Evolutionary conservation across 2,113 vertebrate species (phyloP), one percentile per base, ranked within the genome.

Genomic region (Elanoides forficatus): DNA sequence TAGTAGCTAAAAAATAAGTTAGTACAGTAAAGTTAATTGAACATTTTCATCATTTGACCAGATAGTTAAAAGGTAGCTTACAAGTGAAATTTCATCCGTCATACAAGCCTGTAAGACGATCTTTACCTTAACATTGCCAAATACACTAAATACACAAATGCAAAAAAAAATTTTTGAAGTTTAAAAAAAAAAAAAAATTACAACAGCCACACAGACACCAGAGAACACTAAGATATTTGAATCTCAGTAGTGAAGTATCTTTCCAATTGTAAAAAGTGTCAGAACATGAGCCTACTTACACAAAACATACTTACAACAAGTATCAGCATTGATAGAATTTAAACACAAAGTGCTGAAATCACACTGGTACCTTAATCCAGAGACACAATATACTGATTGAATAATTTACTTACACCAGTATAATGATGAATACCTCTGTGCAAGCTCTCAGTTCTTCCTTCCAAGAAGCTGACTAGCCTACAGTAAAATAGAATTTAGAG

Each of bases 401-500:
- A 15, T 29, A 63, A 70, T 91, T 86, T 50, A 92, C 97, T 98
- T 98, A 99, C 99, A 98, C 99, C 99, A 34, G 99, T 99, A 88
- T 99, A 99, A 97, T 99, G 99, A 98, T 99, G 99, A 87, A 97
- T 81, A 75, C 99, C 99, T 98, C 98, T 99, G 96, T 99, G 99
- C 81, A 99, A 98, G 52, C 59, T 96, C 68, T 98, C 98, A 2
- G 98, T 99, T 97, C 88, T 99, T 42, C 98, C 98, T 97, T 99
- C 99, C 96, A 99, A 96, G 93, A 99, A 99, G 97, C 97, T 98
- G 80, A 99, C 97, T 96, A 99, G 97, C 96, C 99, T 94, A 60
- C 67, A 7, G 83, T 48, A 70, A 80, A 96, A 91, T 0, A 92
- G 17, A 90, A 90, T 92, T 85, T 27, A 88, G 14, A 59, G 25